Percentiles rank a stretch among this genome's conserved stretches.
These are phyloP conservation scores for Heliconius eleuchia DNA, from an alignment of 1,140 invertebrate genomes.

Conservation along the genomic window DNA sequence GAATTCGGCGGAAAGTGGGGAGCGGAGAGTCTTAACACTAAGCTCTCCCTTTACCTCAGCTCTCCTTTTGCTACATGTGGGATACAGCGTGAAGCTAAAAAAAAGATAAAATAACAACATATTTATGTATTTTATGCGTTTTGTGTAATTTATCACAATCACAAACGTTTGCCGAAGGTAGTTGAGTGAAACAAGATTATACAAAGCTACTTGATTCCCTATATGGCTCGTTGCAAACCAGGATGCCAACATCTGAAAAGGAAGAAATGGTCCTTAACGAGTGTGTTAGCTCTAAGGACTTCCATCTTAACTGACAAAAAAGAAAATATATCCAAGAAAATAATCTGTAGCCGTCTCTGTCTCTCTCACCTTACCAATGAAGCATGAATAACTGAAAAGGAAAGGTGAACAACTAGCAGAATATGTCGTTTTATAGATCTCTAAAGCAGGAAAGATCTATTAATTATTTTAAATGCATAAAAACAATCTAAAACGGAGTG, in stretches of 20 bases:
- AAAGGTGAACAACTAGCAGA: neutral
- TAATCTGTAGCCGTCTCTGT: constrained; percentile 15
- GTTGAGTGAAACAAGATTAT: constrained; percentile 34
- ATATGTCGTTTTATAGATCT: constrained; percentile 26
- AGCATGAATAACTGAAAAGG: neutral
- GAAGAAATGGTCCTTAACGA: constrained; percentile 40
- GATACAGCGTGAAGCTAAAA: too few relatives aligned
- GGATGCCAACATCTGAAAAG: constrained; percentile 42
- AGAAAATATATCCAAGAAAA: constrained; percentile 1
- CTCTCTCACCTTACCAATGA: neutral
- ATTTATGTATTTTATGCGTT: neutral
- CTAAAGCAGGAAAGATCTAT: constrained; percentile 24
- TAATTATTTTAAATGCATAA: constrained; percentile 38
- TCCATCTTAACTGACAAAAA: constrained; percentile 31
- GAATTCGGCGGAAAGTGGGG: too few relatives aligned
- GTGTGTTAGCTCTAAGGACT: constrained; percentile 29
- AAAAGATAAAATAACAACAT: too few relatives aligned
- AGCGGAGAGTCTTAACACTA: too few relatives aligned
- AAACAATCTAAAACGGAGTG: constrained; percentile 32
- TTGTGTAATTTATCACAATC: neutral
- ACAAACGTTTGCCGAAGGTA: constrained; percentile 1
- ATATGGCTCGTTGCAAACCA: constrained; percentile 37
- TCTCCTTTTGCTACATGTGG: too few relatives aligned
- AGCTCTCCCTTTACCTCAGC: too few relatives aligned
- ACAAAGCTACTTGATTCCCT: constrained; percentile 39